These are phyloP conservation scores for Chirona hameri DNA, from an alignment of 2,888 invertebrate genomes.

Conservation along the genomic window DNA sequence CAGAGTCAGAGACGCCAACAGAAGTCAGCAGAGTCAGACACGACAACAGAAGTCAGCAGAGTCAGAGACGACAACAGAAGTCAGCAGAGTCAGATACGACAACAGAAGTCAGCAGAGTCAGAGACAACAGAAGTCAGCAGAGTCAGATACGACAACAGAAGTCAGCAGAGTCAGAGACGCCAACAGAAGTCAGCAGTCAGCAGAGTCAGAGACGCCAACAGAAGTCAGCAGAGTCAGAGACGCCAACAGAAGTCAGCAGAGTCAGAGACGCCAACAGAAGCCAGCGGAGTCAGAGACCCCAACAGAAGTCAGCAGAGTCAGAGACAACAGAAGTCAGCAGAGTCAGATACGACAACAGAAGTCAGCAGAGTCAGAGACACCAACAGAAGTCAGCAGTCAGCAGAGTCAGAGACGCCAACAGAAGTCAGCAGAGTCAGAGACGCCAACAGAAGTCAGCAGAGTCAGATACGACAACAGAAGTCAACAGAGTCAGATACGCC, in stretches of 20 bases:
- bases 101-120: neutral
- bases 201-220: neutral
- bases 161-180: too few relatives aligned
- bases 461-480: neutral
- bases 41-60: neutral
- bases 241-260: neutral
- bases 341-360: too few relatives aligned
- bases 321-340: neutral
- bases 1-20: too few relatives aligned
- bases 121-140: neutral
- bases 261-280: neutral
- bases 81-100: too few relatives aligned
- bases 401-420: neutral
- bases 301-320: neutral
- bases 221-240: neutral
- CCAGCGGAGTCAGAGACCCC: neutral
- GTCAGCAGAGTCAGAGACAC: neutral
- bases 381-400: too few relatives aligned
- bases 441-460: neutral
- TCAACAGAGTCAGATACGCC: neutral
- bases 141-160: neutral
- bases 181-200: neutral
- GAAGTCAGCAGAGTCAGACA: neutral
- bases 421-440: too few relatives aligned
- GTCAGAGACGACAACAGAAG: neutral